phyloP scores from a whole-genome alignment of 2,113 vertebrate species.

The Rhipidura dahli region DNA sequence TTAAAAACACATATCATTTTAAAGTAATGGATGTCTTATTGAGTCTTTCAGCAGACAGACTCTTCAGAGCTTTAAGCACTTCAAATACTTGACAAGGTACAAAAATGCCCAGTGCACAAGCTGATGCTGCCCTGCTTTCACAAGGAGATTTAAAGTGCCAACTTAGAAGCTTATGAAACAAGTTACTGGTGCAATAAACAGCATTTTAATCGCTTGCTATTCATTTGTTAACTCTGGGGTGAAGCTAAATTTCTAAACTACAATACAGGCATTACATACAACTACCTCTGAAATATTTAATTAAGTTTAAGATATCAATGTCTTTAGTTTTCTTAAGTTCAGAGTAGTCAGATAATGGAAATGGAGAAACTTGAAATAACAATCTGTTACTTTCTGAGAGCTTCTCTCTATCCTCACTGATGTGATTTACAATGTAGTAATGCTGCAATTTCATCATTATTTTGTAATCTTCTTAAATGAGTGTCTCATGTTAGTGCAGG shows the following conservation, averaged over 20 bases:
- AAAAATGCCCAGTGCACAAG: neutral
- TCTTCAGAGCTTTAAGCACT: neutral
- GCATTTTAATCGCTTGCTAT: neutral
- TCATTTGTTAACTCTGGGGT: neutral
- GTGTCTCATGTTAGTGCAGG: conserved; percentile 47
- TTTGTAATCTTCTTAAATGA: conserved; percentile 64
- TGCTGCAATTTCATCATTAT: conserved; percentile 61
- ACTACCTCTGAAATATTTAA: neutral
- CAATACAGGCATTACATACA: neutral
- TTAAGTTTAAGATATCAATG: neutral
- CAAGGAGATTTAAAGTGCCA: neutral
- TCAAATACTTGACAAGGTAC: neutral
- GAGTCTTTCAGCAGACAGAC: neutral
- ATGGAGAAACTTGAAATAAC: neutral
- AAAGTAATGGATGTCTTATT: neutral
- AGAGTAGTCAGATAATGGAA: neutral
- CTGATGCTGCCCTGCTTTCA: neutral
- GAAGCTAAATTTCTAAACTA: neutral
- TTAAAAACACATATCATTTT: neutral
- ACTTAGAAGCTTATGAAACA: neutral
- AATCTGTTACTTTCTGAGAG: neutral
- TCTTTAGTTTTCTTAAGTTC: neutral
- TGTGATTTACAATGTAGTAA: conserved; percentile 37
- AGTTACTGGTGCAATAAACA: neutral
- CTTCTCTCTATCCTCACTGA: neutral